Evolutionary conservation across 2,797 vertebrate species (phyloP), one percentile per base, ranked within the genome.

Genomic region (Diplodus puntazzo): DNA sequence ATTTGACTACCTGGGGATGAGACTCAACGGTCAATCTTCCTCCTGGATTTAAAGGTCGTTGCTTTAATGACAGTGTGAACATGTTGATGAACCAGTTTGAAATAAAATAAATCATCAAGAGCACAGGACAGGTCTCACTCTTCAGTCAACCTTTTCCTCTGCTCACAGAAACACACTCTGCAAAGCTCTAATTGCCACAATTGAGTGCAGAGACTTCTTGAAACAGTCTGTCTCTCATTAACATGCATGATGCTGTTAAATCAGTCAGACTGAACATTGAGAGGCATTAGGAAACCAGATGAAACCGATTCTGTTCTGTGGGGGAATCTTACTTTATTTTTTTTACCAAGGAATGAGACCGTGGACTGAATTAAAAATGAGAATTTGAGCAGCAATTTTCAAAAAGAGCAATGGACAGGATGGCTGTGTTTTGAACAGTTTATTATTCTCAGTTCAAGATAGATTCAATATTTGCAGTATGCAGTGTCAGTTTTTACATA

Each of bases 171-270:
- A 52, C 1, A 16, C 34, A 13, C 43, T 16, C 16, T 63, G 11
- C 6, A 25, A 9, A 46, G n/a, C 20, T 42, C n/a, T 71, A 11
- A 53, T 53, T 49, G 20, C 49, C 39, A 11, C 2, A 11, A 2
- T 0, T 2, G 61, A 73, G 20, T 1, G 34, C 20, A 53, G 43
- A n/a, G 30, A 62, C 42, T n/a, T 63, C 30, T 54, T 65, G 34
- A 8, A 34, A 34, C 34, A 34, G 9, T 34, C 34, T 34, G 34
- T 34, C 34, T 34, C 7, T 34, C 34, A 63, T 73, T 55, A 39
- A 67, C 50, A 77, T 53, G 69, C 52, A 73, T 69, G 64, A 73
- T 42, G 50, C 49, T 20, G 45, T 79, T 67, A 43, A 59, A 49
- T 20, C 20, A 4, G 21, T 45, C 34, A 50, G 25, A 14, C 4